These are phyloP conservation scores for Pangasius krempfi DNA, from an alignment of 2,797 vertebrate genomes.

Conservation along the genomic window DNA sequence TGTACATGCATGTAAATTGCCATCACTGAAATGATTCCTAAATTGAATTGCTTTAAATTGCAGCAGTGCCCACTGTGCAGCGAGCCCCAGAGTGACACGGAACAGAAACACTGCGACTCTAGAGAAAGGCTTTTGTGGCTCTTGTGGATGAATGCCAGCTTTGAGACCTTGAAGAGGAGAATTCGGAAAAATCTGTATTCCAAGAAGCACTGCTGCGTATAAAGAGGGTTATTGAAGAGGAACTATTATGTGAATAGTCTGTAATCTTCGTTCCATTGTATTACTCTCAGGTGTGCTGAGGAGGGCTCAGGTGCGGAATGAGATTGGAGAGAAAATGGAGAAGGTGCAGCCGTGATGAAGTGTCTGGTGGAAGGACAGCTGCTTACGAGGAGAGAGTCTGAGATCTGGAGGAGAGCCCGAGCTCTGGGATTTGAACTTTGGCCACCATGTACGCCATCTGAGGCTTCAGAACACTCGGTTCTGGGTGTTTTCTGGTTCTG, in stretches of 20 bases:
- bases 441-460: not conserved
- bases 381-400: conserved; percentile 24
- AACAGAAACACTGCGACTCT: conserved; percentile 9
- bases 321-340: conserved; percentile 26
- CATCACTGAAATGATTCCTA: conserved; percentile 16
- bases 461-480: not conserved
- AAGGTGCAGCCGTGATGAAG: conserved; percentile 29
- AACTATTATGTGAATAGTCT: conserved; percentile 32
- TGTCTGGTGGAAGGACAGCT: conserved; percentile 38
- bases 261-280: conserved; percentile 34
- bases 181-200: conserved; percentile 12
- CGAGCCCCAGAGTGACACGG: conserved; percentile 14
- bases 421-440: conserved; percentile 10
- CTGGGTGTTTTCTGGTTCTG: not conserved
- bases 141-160: conserved; percentile 14
- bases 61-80: conserved; percentile 13
- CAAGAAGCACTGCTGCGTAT: not conserved
- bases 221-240: conserved; percentile 37
- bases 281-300: conserved; percentile 46
- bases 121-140: not conserved
- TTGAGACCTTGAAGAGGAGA: conserved; percentile 21
- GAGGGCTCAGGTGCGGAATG: conserved; percentile 50
- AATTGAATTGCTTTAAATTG: conserved; percentile 33
- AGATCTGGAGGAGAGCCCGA: not conserved
- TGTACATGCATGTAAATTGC: conserved; percentile 2